Base-by-base conservation (phyloP, 2,797 vertebrate species). In the Anguilla obscura region DNA sequence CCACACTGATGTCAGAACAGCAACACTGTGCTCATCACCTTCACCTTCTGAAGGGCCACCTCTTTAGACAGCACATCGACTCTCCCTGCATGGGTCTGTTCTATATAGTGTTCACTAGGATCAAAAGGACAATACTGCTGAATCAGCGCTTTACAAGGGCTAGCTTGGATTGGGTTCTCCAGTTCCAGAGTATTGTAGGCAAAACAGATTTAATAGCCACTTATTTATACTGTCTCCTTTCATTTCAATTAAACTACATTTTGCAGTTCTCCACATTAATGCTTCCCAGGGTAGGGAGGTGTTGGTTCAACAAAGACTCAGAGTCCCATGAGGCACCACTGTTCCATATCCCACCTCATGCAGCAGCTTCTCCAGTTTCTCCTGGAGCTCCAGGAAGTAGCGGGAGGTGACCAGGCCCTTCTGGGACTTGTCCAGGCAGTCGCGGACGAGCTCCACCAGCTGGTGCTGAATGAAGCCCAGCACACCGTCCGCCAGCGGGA, bases 401-500 rank as follows among this genome's bases (percentile, higher is more conserved):
- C 96, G 96, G 14, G 98, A 98, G n/a, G 98, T 99, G 91, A 99
- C 96, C 85, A 99, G 96, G 80, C 96, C 98, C 76, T 96, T 97
- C 87, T 96, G 97, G 45, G 98, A 98, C 93, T 99, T 99, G 87
- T 98, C 97, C 94, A 99, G 95, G 91, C 99, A 99, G 95, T 99
- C 98, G 0, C 98, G 95, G 88, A 97, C 98, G 93, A 99, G 94
- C 93, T 99, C 98, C 0, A 97, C 94, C 93, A 99, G 96, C 96
- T 99, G 99, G 95, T 99, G 99, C 92, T 99, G 98, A 94, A 99
- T 99, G 95, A 99, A 99, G 90, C 98, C 98, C 95, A 99, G 94
- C 56, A 99, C 97, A 0, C 99, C 99, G 0, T 99, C 98, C 0
- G 98, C 97, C 91, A 99, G 94, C 0, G 97, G 98, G 93, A 99